Evolutionary conservation across 2,888 invertebrate species (phyloP).

Genomic region (Metellina segmentata): DNA sequence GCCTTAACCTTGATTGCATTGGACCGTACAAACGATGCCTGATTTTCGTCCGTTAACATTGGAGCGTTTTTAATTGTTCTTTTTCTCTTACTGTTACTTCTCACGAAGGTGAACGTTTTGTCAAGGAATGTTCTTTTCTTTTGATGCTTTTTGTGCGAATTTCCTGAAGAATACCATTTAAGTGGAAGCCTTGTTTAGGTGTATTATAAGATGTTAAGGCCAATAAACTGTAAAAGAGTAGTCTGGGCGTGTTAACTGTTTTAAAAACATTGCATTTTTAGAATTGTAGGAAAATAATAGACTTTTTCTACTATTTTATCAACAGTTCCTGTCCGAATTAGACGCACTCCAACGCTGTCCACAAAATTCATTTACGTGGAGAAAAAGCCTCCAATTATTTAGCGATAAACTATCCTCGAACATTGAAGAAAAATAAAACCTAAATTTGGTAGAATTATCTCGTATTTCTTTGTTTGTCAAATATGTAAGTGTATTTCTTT

Average conservation of each 20-base stretch:
- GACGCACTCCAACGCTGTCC: too few species aligned
- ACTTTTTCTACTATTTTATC: too few species aligned
- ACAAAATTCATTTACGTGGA: too few species aligned
- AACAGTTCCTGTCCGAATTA: too few species aligned
- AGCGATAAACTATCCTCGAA: too few species aligned
- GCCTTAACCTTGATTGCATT: slow-evolving; percentile 72
- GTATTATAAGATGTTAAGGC: not conserved
- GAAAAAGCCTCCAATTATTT: too few species aligned
- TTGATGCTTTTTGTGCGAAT: not conserved
- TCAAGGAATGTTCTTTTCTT: slow-evolving; percentile 23
- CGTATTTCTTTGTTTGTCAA: too few species aligned
- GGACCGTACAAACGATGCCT: slow-evolving; percentile 64
- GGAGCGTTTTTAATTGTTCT: slow-evolving; percentile 35
- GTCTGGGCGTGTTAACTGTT: not conserved
- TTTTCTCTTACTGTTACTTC: slow-evolving; percentile 3
- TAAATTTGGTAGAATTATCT: too few species aligned
- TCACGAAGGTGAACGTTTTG: slow-evolving; percentile 11
- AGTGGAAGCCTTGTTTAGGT: not conserved
- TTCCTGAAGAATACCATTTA: not conserved
- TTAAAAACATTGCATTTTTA: too few species aligned
- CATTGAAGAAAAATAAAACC: too few species aligned
- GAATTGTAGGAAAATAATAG: too few species aligned
- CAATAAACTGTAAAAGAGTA: not conserved
- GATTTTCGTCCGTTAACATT: slow-evolving; percentile 36
- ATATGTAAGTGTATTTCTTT: too few species aligned